phyloP scores from a whole-genome alignment of 2,113 vertebrate genomes.

The Xiphias gladius region DNA sequence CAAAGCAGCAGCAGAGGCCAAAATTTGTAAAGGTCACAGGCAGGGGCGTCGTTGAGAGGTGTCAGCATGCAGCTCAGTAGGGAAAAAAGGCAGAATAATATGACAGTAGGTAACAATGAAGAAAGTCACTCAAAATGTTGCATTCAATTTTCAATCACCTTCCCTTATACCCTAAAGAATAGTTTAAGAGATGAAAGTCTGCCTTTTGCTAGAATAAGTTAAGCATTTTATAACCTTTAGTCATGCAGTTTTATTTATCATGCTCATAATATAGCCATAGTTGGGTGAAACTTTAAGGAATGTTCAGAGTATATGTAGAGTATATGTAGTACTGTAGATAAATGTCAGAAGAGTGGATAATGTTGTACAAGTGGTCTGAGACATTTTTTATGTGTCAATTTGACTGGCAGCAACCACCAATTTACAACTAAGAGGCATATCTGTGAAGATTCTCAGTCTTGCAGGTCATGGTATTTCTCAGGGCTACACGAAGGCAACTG shows the following conservation, averaged over 20 bases:
- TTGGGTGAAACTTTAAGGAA: background rate
- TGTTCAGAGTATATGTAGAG: background rate
- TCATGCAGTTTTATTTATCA: background rate
- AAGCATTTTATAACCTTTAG: background rate
- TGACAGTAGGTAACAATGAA: constrained; percentile 66
- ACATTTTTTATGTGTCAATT: background rate
- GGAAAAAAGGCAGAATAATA: constrained; percentile 63
- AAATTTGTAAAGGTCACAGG: constrained; percentile 75
- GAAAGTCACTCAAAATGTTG: constrained; percentile 63
- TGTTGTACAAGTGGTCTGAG: background rate
- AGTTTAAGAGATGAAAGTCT: background rate
- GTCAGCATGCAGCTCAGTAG: constrained; percentile 66
- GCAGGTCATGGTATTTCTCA: no score
- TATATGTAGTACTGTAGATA: no score
- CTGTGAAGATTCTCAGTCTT: no score
- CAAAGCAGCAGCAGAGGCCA: constrained; percentile 72
- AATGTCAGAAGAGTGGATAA: background rate
- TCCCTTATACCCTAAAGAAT: constrained; percentile 27
- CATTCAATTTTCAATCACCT: constrained; percentile 51
- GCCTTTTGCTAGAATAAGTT: background rate
- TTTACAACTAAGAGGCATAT: no score
- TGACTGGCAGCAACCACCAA: background rate
- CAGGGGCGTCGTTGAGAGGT: constrained; percentile 69
- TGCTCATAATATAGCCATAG: background rate
- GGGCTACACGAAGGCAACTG: no score